Base-by-base conservation (phyloP, 2,888 invertebrate species). In the Macrophya alboannulata region DNA sequence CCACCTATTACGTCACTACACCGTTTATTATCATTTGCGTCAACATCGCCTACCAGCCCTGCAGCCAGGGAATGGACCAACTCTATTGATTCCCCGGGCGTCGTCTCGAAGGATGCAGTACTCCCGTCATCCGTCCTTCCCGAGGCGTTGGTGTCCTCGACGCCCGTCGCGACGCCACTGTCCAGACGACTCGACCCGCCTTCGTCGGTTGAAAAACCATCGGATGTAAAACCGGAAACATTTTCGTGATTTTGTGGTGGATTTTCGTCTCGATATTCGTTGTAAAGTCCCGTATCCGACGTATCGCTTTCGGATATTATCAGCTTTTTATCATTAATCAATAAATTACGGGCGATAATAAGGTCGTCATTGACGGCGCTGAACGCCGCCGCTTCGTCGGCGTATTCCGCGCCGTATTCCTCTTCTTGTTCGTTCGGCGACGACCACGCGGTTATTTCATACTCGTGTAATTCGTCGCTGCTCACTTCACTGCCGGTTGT, bases 391-490 rank as follows among this genome's bases (percentile, higher is more conserved):
- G 51, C 40, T 4, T 21, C 62, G 17, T 55, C 82, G 21, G 17
- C 40, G 15, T 55, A 72, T 17, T 72, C 71, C 43, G 45, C 25
- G 59, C 68, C 31, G 31, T 83, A 15, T 48, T 83, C 72, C 21
- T 71, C 81, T 12, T 82, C 82, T 31, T 10, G 82, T 45, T 85
- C 77, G 37, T 79, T n/a, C 4, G 31, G 43, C 68, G 68, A 68
- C 9, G 83, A 83, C 83, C 83, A 83, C 6, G 89, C 86, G 5
- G 89, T 89, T 4, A 92, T 89, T 84, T 92, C 92, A 87, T 92
- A 91, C 77, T 92, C 92, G 87, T 92, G 92, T 8, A 92, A 87
- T 84, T 92, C 92, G 86, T 92, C 92, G 86, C 91, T 92, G 89
- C 91, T 92, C 48, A 91, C 87, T 79, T 92, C 92, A 82, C 91